Evolutionary conservation across 1,140 invertebrate species (phyloP).

Genomic region (Brachionus calyciflorus): DNA sequence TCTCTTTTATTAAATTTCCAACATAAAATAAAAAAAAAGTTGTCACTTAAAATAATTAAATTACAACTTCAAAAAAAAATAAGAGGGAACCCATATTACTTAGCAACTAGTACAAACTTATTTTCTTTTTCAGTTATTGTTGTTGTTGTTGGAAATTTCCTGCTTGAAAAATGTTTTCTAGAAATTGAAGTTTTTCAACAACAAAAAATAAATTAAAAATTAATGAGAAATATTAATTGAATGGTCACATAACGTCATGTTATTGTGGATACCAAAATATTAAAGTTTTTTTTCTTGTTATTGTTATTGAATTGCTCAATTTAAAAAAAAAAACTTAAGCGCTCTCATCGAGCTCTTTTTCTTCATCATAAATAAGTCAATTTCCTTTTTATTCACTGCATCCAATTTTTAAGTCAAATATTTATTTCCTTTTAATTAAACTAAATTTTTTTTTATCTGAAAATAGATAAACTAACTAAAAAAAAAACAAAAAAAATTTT

Average conservation of each 20-base stretch:
- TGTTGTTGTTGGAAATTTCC: conserved; percentile 24
- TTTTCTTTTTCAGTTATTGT: too few species aligned
- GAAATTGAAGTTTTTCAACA: background rate
- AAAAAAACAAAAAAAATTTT: too few species aligned
- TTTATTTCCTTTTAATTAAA: background rate
- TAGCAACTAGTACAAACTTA: conserved; percentile 27
- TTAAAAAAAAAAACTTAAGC: background rate
- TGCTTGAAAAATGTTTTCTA: conserved; percentile 39
- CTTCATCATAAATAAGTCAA: background rate
- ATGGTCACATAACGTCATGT: conserved; percentile 36
- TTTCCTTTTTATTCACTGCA: background rate
- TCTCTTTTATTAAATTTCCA: too few species aligned
- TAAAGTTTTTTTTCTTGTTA: too few species aligned
- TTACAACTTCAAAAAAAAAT: background rate
- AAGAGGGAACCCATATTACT: background rate
- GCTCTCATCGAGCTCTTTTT: background rate
- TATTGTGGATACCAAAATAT: background rate
- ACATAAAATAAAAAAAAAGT: background rate
- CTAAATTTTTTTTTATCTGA: background rate
- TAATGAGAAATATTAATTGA: conserved; percentile 37
- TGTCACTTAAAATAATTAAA: conserved; percentile 39
- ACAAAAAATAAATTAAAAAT: conserved; percentile 10
- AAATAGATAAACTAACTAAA: background rate
- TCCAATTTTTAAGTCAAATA: background rate
- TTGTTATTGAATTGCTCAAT: too few species aligned